Evolutionary conservation across 2,888 invertebrate species (phyloP).

Genomic region (Thera britannica): DNA sequence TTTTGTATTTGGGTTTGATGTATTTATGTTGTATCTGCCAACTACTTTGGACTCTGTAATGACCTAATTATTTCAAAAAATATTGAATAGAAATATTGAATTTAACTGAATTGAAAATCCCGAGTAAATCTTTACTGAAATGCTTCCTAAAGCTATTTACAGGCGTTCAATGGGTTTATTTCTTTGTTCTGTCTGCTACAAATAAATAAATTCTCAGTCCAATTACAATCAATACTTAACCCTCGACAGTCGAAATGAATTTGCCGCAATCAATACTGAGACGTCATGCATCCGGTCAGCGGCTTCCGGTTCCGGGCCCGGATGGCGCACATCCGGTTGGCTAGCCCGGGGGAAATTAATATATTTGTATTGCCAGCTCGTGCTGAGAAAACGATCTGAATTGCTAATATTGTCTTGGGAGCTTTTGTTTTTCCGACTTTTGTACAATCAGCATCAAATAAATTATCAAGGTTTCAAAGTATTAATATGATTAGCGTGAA

Average conservation of each 20-base stretch:
- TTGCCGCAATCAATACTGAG: constrained; percentile 73
- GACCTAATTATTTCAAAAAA: too few species aligned
- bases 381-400: constrained; percentile 18
- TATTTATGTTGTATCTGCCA: too few species aligned
- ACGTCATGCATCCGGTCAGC: constrained; percentile 69
- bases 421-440: constrained; percentile 13
- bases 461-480: too few species aligned
- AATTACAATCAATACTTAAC: constrained; percentile 27
- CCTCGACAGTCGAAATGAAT: constrained; percentile 55
- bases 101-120: too few species aligned
- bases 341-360: constrained; percentile 40
- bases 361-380: constrained; percentile 36
- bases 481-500: too few species aligned
- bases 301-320: constrained; percentile 63
- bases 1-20: too few species aligned
- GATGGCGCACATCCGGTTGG: constrained; percentile 57
- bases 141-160: too few species aligned
- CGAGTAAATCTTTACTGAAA: too few species aligned
- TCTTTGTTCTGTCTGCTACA: neutral
- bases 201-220: neutral
- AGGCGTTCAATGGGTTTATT: too few species aligned
- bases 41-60: too few species aligned
- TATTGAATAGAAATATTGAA: too few species aligned
- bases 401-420: constrained; percentile 14
- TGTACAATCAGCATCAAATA: neutral